Percentiles rank a stretch among this genome's conserved stretches.
Evolutionary conservation across 2,113 vertebrate species (phyloP).

Genomic region (Boleophthalmus pectinirostris): DNA sequence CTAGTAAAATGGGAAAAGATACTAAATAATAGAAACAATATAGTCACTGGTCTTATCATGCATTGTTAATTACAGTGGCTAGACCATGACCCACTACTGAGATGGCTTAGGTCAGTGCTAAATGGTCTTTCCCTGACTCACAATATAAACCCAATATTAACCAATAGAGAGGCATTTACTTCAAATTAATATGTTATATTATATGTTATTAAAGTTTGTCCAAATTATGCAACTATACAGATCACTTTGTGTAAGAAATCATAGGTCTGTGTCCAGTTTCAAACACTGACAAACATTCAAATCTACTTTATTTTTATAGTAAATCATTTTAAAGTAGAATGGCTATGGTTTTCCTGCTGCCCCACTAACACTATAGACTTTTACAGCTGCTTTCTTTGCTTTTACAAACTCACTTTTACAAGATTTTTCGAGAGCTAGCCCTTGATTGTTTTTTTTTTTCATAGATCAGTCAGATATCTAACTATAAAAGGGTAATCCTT

Average conservation of each 20-base stretch:
- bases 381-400: neutral
- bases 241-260: too few species aligned
- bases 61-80: neutral
- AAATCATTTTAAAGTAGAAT: too few species aligned
- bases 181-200: neutral
- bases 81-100: neutral
- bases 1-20: neutral
- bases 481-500: neutral
- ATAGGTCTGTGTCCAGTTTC: too few species aligned
- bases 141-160: neutral
- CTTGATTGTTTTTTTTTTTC: neutral
- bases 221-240: neutral
- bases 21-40: neutral
- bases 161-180: neutral
- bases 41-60: neutral
- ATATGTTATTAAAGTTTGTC: neutral
- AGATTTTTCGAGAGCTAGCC: neutral
- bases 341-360: conserved; percentile 22
- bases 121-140: neutral
- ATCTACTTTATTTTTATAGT: too few species aligned
- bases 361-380: neutral
- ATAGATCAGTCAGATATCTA: neutral
- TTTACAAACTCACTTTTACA: neutral
- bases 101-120: neutral
- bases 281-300: too few species aligned